These are phyloP conservation scores for Alosa sapidissima DNA, from an alignment of 2,797 vertebrate genomes.

Conservation along the genomic window DNA sequence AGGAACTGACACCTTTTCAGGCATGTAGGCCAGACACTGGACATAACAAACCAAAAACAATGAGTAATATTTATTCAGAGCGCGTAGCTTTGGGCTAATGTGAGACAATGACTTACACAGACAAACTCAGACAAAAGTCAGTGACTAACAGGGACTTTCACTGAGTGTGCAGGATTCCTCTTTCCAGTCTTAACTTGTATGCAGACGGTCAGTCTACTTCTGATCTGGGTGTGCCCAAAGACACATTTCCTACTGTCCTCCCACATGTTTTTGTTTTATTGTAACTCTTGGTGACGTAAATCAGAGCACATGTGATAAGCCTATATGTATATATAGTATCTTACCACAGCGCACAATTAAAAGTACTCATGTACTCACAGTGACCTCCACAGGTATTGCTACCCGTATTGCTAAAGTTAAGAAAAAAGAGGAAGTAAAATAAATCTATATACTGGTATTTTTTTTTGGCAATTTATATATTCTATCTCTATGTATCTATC, in stretches of 20 bases:
- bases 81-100: neutral
- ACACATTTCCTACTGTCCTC: neutral
- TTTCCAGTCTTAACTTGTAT: neutral
- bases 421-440: too few relatives aligned
- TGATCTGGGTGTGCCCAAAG: neutral
- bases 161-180: neutral
- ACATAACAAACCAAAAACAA: neutral
- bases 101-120: neutral
- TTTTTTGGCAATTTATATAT: too few relatives aligned
- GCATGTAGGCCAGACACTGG: too few relatives aligned
- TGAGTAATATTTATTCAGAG: neutral
- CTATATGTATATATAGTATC: too few relatives aligned
- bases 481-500: too few relatives aligned
- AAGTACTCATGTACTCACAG: too few relatives aligned
- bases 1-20: neutral
- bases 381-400: too few relatives aligned
- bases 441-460: too few relatives aligned
- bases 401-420: too few relatives aligned
- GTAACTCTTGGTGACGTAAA: neutral
- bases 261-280: neutral
- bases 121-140: neutral
- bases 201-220: neutral
- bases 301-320: too few relatives aligned
- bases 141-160: neutral
- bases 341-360: neutral